A percentile compares a stretch with the other conserved stretches of the same genome.
Conservation (phyloP, 2,113 vertebrate genomes). For the Hucho hucho region DNA sequence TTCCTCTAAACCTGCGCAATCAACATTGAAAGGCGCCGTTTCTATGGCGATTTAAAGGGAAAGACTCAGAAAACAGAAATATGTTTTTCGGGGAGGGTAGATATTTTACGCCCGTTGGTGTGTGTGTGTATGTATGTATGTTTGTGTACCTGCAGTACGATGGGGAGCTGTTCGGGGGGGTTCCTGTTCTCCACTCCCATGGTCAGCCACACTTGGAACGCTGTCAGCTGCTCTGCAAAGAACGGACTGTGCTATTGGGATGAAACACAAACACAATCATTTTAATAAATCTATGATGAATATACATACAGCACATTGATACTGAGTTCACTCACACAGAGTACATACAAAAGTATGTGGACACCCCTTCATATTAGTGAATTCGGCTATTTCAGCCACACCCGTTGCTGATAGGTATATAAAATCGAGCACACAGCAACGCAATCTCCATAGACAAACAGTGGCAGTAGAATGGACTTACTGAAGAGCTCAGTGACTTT, state of each 20-base stretch:
- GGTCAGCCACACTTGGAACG: conserved; percentile 97
- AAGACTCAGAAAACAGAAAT: neutral
- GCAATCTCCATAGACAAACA: too few species aligned
- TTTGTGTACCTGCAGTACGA: conserved; percentile 87
- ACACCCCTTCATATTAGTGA: too few species aligned
- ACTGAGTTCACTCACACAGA: neutral
- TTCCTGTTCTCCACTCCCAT: conserved; percentile 98
- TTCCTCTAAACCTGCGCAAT: too few species aligned
- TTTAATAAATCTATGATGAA: neutral
- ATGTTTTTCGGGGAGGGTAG: too few species aligned
- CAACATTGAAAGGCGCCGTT: too few species aligned
- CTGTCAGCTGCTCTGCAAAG: conserved; percentile 95
- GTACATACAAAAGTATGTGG: neutral
- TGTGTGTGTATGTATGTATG: conserved; percentile 16
- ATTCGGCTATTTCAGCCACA: too few species aligned
- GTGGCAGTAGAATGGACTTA: too few species aligned
- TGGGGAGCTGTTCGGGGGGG: conserved; percentile 95
- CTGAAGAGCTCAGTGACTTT: too few species aligned
- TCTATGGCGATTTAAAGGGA: too few species aligned
- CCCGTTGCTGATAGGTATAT: too few species aligned
- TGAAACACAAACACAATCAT: conserved; percentile 5
- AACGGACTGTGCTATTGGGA: conserved; percentile 92
- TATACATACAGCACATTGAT: neutral
- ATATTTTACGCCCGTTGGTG: neutral
- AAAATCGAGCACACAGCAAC: too few species aligned